Conservation (phyloP, 2,888 invertebrate species). For the Amblyjoppa fuscipennis region DNA sequence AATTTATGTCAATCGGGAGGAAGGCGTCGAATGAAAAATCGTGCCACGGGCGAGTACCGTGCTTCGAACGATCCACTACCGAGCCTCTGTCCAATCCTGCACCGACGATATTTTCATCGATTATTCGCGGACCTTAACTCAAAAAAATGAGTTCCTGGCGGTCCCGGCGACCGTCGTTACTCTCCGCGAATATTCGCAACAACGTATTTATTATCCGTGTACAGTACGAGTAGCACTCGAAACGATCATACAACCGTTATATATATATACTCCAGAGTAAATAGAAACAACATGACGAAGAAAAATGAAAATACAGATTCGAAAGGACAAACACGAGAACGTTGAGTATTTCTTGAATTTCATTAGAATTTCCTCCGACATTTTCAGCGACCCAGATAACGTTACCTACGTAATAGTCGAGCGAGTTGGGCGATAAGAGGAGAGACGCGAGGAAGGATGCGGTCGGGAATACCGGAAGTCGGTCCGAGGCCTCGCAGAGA, state of each 20-base stretch:
- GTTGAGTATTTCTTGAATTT: background rate
- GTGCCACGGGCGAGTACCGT: slow-evolving; percentile 18
- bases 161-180: slow-evolving; percentile 36
- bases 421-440: slow-evolving; percentile 42
- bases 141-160: background rate
- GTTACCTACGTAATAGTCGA: background rate
- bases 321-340: background rate
- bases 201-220: slow-evolving; percentile 79
- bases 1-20: slow-evolving; percentile 48
- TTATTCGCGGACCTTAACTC: slow-evolving; percentile 48
- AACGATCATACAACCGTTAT: slow-evolving; percentile 40
- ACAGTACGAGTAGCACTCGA: slow-evolving; percentile 61
- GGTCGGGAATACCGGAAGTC: slow-evolving; percentile 52
- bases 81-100: background rate
- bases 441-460: slow-evolving; percentile 53
- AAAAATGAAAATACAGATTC: slow-evolving; percentile 11
- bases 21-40: background rate
- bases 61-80: background rate
- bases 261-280: slow-evolving; percentile 39
- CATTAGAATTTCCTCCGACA: background rate
- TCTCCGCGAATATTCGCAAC: slow-evolving; percentile 52
- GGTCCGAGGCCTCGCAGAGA: background rate
- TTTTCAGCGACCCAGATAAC: slow-evolving; percentile 3
- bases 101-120: slow-evolving; percentile 58
- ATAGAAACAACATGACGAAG: slow-evolving; percentile 4